These are phyloP conservation scores for Ophioderma brevispina DNA, from an alignment of 35 echinoderm and acorn worm species.

Conservation along the genomic window DNA sequence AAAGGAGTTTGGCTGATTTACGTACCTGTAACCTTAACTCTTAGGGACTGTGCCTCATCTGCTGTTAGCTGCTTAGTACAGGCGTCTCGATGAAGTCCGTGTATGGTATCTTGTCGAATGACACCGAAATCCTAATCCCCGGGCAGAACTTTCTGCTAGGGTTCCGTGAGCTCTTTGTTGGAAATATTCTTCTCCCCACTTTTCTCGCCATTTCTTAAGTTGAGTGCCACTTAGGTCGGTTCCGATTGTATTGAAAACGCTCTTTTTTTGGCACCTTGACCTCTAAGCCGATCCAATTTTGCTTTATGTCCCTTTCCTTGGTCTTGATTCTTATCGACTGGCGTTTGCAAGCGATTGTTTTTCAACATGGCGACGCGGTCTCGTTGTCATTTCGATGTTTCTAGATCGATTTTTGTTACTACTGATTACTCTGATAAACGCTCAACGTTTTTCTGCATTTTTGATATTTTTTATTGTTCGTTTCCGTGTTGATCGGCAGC, in stretches of 20 bases:
- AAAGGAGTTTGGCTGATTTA: not conserved
- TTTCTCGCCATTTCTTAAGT: not conserved
- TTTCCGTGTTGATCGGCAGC: not conserved
- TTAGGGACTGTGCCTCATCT: not conserved
- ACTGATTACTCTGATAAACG: not conserved
- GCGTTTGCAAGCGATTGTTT: not conserved
- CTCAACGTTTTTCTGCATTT: not conserved
- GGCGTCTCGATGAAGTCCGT: too few species aligned
- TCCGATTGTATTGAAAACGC: not conserved
- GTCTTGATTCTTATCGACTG: not conserved
- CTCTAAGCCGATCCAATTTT: not conserved
- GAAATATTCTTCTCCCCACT: not conserved
- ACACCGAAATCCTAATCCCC: not conserved
- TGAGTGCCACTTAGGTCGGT: too few species aligned
- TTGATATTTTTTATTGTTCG: not conserved
- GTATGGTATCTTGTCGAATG: too few species aligned
- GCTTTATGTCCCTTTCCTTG: not conserved
- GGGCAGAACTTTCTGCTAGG: not conserved
- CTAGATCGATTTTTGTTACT: not conserved
- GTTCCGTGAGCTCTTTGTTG: not conserved
- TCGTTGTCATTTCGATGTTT: not conserved
- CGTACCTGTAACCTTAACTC: not conserved
- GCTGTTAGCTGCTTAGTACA: not conserved
- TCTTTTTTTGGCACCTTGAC: not conserved
- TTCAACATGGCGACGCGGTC: not conserved